Conservation (phyloP, 2,797 vertebrate species). For the Benthosema pterotum region DNA sequence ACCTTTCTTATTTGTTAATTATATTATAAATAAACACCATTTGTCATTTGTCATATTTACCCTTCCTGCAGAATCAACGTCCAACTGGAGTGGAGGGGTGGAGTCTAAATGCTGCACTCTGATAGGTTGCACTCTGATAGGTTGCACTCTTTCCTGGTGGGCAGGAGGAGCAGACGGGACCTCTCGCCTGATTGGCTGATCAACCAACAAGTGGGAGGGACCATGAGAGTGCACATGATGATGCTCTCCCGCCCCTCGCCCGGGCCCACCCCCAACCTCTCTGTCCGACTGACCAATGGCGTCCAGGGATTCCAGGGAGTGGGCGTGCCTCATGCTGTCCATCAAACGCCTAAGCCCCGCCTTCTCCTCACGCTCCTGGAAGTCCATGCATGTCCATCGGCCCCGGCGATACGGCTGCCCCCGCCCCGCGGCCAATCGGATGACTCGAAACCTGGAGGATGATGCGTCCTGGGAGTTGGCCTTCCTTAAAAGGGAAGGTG, state of each 20-base stretch:
- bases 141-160: conserved; percentile 15
- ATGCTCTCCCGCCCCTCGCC: background rate
- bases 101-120: conserved; percentile 9
- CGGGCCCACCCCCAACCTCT: conserved; percentile 32
- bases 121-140: conserved; percentile 12
- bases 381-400: conserved; percentile 86
- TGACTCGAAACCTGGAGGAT: conserved; percentile 86
- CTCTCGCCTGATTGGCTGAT: conserved; percentile 39
- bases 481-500: conserved; percentile 64
- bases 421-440: conserved; percentile 79
- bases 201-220: conserved; percentile 42
- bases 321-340: conserved; percentile 81
- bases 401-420: conserved; percentile 81
- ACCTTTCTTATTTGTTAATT: no score
- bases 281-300: conserved; percentile 61
- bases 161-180: conserved; percentile 48
- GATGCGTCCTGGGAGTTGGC: conserved; percentile 42
- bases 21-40: background rate
- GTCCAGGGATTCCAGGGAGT: conserved; percentile 85
- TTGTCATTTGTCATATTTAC: conserved; percentile 37
- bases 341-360: conserved; percentile 67
- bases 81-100: conserved; percentile 63
- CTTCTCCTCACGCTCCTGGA: conserved; percentile 75
- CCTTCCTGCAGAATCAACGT: conserved; percentile 66
- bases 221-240: conserved; percentile 62